A percentile compares a stretch with the other conserved stretches of the same genome.
These are phyloP conservation scores for Chelonia mydas DNA, from an alignment of 2,797 vertebrate genomes.

Conservation along the genomic window DNA sequence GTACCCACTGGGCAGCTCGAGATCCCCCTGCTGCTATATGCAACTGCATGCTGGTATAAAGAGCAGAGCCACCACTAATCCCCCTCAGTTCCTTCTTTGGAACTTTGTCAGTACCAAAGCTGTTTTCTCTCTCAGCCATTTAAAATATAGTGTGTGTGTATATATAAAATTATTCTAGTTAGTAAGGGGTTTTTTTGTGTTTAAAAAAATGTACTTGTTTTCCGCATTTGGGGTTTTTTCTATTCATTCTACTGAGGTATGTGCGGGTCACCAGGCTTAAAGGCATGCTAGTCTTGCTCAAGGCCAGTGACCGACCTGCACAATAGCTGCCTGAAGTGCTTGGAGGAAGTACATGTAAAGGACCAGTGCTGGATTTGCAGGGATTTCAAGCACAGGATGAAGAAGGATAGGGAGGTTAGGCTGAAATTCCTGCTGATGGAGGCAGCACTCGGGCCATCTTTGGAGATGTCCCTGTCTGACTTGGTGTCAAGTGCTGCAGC, in stretches of 20 bases:
- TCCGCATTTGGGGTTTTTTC: not conserved
- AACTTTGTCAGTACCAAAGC: not conserved
- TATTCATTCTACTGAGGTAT: not conserved
- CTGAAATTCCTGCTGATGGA: not conserved
- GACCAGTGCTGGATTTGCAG: not conserved
- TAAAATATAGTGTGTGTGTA: not conserved
- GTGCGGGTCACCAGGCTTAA: not conserved
- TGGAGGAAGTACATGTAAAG: not conserved
- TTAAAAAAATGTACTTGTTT: not conserved
- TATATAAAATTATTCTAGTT: not conserved
- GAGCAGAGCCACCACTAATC: no score
- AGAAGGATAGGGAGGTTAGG: not conserved
- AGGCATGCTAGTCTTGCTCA: not conserved
- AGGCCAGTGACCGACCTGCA: not conserved
- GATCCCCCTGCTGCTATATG: not conserved
- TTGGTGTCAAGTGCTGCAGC: not conserved
- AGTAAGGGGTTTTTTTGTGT: not conserved
- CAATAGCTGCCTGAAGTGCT: not conserved
- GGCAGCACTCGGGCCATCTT: not conserved
- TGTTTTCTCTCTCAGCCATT: not conserved
- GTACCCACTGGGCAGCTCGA: not conserved
- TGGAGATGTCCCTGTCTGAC: not conserved
- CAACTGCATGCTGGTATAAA: no score
- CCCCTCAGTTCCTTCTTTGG: not conserved
- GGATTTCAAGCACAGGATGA: not conserved